phyloP scores from a whole-genome alignment of 2,888 invertebrate species.

The Phortica okadai region DNA sequence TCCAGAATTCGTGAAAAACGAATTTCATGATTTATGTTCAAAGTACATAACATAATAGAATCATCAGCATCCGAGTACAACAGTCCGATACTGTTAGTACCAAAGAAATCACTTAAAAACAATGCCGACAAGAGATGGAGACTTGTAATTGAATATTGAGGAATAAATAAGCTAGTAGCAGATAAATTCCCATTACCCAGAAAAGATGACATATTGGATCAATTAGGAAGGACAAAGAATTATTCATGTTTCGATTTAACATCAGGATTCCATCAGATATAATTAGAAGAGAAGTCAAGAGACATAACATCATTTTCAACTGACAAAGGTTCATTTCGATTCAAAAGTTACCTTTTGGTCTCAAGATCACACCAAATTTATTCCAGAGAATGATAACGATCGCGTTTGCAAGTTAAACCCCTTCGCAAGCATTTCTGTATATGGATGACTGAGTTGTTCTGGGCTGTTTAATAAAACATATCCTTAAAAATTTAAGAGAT shows the following conservation, averaged over 20 bases:
- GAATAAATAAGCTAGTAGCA: not conserved
- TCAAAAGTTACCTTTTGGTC: conserved; percentile 31
- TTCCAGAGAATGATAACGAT: not conserved
- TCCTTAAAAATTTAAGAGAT: not conserved
- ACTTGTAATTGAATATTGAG: not conserved
- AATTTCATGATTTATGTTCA: too few relatives aligned
- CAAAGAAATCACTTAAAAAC: conserved; percentile 28
- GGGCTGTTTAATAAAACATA: not conserved
- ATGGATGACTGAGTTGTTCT: not conserved
- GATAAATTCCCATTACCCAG: not conserved
- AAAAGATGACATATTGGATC: too few relatives aligned
- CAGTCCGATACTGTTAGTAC: too few relatives aligned
- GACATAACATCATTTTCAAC: conserved; percentile 30
- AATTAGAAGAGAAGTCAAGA: conserved; percentile 26
- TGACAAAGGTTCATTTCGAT: conserved; percentile 32
- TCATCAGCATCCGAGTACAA: conserved; percentile 34
- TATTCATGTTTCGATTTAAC: conserved; percentile 32
- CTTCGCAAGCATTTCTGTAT: not conserved
- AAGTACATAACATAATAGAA: conserved; percentile 37
- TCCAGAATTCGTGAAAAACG: too few relatives aligned
- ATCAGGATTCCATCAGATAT: conserved; percentile 34
- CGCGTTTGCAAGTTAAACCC: conserved; percentile 3
- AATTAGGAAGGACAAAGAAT: conserved; percentile 8
- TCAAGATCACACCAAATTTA: conserved; percentile 31
- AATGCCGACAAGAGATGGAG: not conserved